A percentile compares a stretch with the other conserved stretches of the same genome.
Evolutionary conservation across 2,888 invertebrate species (phyloP).

Genomic region (Heliconius aoede): DNA sequence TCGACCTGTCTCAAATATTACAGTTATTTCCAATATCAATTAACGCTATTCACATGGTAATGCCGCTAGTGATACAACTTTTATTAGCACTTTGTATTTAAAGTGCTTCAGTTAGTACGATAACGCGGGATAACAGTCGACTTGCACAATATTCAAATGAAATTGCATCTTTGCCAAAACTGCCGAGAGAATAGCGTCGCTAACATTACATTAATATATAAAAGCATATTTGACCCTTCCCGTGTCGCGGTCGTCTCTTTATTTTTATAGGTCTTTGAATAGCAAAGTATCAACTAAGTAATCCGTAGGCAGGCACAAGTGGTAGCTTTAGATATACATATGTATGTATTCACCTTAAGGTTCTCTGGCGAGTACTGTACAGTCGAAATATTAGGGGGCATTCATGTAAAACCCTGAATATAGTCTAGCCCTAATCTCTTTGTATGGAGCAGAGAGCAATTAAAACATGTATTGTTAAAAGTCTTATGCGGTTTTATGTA

Average conservation of each 20-base stretch:
- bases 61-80: slow-evolving; percentile 62
- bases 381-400: background rate
- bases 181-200: slow-evolving; percentile 77
- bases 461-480: slow-evolving; percentile 25
- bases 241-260: slow-evolving; percentile 71
- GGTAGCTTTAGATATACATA: slow-evolving; percentile 4
- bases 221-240: slow-evolving; percentile 77
- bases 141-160: slow-evolving; percentile 84
- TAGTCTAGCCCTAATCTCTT: slow-evolving; percentile 7
- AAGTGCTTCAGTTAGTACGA: slow-evolving; percentile 71
- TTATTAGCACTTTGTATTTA: slow-evolving; percentile 79
- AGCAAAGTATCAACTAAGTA: slow-evolving; percentile 38
- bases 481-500: slow-evolving; percentile 13
- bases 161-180: slow-evolving; percentile 84
- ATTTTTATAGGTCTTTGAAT: slow-evolving; percentile 79
- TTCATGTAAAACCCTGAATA: background rate
- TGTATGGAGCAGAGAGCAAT: slow-evolving; percentile 1
- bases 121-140: slow-evolving; percentile 74
- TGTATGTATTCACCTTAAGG: background rate
- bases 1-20: background rate
- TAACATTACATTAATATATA: slow-evolving; percentile 83
- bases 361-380: background rate
- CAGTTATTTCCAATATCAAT: slow-evolving; percentile 59
- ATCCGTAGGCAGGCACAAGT: slow-evolving; percentile 34
- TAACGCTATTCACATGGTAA: slow-evolving; percentile 60